Evolutionary conservation across 2,888 invertebrate species (phyloP).

Genomic region (Synergus laeviventris): DNA sequence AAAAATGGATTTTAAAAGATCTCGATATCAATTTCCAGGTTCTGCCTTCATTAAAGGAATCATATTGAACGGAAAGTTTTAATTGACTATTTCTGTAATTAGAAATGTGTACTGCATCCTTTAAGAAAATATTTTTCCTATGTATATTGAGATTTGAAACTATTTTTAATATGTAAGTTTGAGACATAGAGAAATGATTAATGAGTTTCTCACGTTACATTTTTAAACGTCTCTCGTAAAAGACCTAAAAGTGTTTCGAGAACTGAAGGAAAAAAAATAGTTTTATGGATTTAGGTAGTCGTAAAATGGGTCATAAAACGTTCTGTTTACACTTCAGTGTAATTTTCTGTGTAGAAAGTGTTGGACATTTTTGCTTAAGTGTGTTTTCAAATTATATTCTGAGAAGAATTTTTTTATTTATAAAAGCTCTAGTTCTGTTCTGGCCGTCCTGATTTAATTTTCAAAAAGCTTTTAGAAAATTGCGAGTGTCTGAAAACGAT

Average conservation of each 20-base stretch:
- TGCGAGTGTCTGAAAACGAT: not conserved
- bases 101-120: not conserved
- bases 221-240: slow-evolving; percentile 29
- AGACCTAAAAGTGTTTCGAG: slow-evolving; percentile 14
- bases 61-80: not conserved
- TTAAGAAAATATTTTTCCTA: not conserved
- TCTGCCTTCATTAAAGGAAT: not conserved
- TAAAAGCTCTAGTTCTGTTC: slow-evolving; percentile 8
- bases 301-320: slow-evolving; percentile 35
- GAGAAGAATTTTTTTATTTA: slow-evolving; percentile 24
- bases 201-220: slow-evolving; percentile 5
- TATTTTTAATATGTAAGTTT: not conserved
- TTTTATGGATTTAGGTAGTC: slow-evolving; percentile 39
- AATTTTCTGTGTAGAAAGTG: slow-evolving; percentile 37
- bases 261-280: slow-evolving; percentile 31
- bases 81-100: slow-evolving; percentile 28
- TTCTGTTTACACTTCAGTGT: slow-evolving; percentile 29
- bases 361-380: slow-evolving; percentile 31
- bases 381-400: slow-evolving; percentile 22
- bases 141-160: not conserved
- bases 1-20: not conserved
- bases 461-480: not conserved
- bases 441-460: not conserved
- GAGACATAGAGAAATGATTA: slow-evolving; percentile 11
- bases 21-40: not conserved